Evolutionary conservation across 2,113 vertebrate genomes (phyloP).

Genomic region (Toxotes chatareus): DNA sequence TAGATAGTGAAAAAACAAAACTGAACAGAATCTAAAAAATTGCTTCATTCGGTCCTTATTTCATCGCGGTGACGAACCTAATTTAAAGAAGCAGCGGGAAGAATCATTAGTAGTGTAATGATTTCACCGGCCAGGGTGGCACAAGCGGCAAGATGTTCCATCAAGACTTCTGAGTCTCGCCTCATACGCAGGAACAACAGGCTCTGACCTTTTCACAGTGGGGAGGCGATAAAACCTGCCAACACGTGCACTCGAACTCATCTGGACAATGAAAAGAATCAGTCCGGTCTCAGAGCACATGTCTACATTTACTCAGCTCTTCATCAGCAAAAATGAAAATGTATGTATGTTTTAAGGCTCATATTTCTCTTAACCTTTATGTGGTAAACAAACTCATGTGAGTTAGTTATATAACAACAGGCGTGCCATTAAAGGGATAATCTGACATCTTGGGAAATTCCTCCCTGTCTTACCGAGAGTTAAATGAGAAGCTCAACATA

Average conservation of each 20-base stretch:
- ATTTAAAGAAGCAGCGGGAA: neutral
- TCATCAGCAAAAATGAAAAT: neutral
- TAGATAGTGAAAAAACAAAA: no score
- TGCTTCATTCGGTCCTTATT: no score
- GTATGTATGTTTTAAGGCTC: neutral
- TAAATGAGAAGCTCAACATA: neutral
- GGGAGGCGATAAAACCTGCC: conserved; percentile 38
- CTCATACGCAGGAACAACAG: conserved; percentile 11
- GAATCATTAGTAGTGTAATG: neutral
- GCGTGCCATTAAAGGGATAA: neutral
- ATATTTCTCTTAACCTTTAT: neutral
- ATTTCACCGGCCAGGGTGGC: neutral
- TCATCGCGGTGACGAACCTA: neutral
- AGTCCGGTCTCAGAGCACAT: conserved; percentile 27
- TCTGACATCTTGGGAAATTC: neutral
- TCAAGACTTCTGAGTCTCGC: neutral
- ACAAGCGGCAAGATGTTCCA: neutral
- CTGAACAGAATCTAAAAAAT: no score
- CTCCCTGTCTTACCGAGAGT: neutral
- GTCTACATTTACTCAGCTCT: conserved; percentile 14
- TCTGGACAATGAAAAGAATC: neutral
- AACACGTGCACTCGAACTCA: conserved; percentile 18
- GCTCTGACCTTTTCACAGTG: conserved; percentile 42
- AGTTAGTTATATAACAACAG: neutral
- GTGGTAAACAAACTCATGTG: neutral